Percentiles rank a stretch among this genome's conserved stretches.
Evolutionary conservation across 2,888 invertebrate genomes (phyloP).

Genomic region (Chalcosyrphus nemorum): DNA sequence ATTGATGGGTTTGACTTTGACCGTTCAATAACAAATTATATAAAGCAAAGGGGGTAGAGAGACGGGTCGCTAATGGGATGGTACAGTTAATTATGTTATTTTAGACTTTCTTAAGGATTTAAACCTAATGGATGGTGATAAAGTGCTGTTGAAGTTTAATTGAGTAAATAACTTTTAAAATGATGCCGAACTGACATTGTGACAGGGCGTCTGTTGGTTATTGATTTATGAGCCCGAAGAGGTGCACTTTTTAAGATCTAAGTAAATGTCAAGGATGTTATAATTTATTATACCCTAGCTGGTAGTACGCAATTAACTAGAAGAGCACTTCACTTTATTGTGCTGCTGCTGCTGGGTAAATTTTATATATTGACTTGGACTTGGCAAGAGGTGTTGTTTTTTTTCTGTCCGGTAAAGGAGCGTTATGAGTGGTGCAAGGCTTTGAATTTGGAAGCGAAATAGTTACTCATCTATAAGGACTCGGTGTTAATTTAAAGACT

Average conservation of each 20-base stretch:
- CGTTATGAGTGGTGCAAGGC: too few relatives aligned
- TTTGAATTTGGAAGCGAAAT: too few relatives aligned
- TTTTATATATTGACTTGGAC: too few relatives aligned
- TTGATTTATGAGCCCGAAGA: neutral
- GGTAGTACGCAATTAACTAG: neutral
- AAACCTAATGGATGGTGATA: neutral
- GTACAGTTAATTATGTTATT: conserved; percentile 1
- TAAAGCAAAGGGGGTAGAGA: neutral
- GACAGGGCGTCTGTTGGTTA: neutral
- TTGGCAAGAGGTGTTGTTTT: too few relatives aligned
- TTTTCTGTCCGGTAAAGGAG: too few relatives aligned
- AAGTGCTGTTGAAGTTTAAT: neutral
- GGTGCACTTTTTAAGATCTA: neutral
- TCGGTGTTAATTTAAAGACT: too few relatives aligned
- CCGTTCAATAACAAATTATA: conserved; percentile 22
- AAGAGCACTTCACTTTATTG: neutral
- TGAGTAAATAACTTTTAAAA: neutral
- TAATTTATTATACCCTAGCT: neutral
- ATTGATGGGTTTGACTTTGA: conserved; percentile 17
- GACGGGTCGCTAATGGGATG: neutral
- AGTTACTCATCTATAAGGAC: too few relatives aligned
- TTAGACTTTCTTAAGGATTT: neutral
- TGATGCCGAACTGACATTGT: neutral
- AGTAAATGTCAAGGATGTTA: neutral
- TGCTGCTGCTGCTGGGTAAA: neutral